These are phyloP conservation scores for Lophius piscatorius DNA, from an alignment of 2,113 vertebrate species.

Conservation along the genomic window DNA sequence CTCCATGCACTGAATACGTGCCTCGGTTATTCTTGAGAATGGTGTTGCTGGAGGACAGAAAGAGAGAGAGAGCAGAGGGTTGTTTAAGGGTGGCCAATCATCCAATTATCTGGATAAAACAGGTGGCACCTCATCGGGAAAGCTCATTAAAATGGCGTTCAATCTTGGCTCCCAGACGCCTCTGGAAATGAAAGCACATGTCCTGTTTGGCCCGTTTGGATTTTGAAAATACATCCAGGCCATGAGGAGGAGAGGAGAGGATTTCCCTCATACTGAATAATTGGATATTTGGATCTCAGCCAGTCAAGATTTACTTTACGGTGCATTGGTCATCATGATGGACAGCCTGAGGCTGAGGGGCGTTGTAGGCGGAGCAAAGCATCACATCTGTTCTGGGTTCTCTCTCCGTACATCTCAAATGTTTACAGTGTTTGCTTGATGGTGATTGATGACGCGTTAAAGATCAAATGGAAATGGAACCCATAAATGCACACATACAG, in stretches of 20 bases:
- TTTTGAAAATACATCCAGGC: slow-evolving; percentile 58
- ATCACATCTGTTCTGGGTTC: slow-evolving; percentile 64
- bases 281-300: slow-evolving; percentile 59
- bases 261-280: slow-evolving; percentile 57
- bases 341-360: slow-evolving; percentile 50
- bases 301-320: slow-evolving; percentile 51
- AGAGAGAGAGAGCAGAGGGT: slow-evolving; percentile 36
- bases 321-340: slow-evolving; percentile 54
- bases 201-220: slow-evolving; percentile 53
- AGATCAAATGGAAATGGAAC: slow-evolving; percentile 58
- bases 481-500: slow-evolving; percentile 12
- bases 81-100: slow-evolving; percentile 74
- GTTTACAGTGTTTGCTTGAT: slow-evolving; percentile 50
- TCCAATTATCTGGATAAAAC: slow-evolving; percentile 76
- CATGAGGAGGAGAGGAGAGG: slow-evolving; percentile 32
- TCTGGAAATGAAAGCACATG: slow-evolving; percentile 68
- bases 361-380: slow-evolving; percentile 50
- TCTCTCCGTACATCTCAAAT: slow-evolving; percentile 46
- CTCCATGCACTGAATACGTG: slow-evolving; percentile 1
- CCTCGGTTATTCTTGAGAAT: slow-evolving; percentile 3
- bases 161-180: slow-evolving; percentile 60
- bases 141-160: slow-evolving; percentile 74
- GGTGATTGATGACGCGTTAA: slow-evolving; percentile 70
- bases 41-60: not conserved
- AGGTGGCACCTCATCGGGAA: slow-evolving; percentile 74